Evolutionary conservation across 2,888 invertebrate species (phyloP), one percentile per base, ranked within the genome.

Genomic region (Congeria kusceri): DNA sequence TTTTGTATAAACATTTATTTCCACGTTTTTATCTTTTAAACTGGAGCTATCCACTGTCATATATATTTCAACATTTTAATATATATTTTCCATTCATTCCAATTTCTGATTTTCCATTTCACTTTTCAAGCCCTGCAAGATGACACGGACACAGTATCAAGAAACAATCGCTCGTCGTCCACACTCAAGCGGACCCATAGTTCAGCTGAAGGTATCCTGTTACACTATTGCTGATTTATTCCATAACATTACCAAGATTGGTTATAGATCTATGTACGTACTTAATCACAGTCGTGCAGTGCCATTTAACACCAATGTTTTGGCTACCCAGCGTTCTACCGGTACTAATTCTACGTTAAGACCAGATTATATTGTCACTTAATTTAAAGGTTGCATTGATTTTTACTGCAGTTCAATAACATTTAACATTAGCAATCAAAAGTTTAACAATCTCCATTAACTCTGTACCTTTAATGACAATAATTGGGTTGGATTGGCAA

Each of bases 81-180:
- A 39, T 39, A 39, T 15, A 53, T 23, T 25, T 53, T 53, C 11
- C 25, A n/a, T 18, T 39, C n/a, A 62, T 62, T 62, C 62, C 39
- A 39, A n/a, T 23, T 63, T 44, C 15, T 58, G 56, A 32, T 47
- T 44, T 44, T 62, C 53, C 39, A 23, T 47, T 15, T 23, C 20
- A 29, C 28, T 66, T 25, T 53, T 53, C 53, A 47, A 71, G 59
- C 70, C 57, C 67, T 53, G 67, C 74, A 74, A 63, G 74, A 70
- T 62, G 53, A 53, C 56, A 32, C 73, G 63, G 63, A 77, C 74
- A 81, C 77, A 77, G 23, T 77, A 81, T 81, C 81, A 27, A 61
- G 61, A 46, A 49, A 66, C 72, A 73, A 82, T 82, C 78, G 78
- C 76, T 82, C 76, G 62, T 72, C 47, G 18, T 75, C 61, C 61